A percentile compares a stretch with the other conserved stretches of the same genome.
phyloP scores from a whole-genome alignment of 1,140 invertebrate genomes.

The Neodiprion fabricii region DNA sequence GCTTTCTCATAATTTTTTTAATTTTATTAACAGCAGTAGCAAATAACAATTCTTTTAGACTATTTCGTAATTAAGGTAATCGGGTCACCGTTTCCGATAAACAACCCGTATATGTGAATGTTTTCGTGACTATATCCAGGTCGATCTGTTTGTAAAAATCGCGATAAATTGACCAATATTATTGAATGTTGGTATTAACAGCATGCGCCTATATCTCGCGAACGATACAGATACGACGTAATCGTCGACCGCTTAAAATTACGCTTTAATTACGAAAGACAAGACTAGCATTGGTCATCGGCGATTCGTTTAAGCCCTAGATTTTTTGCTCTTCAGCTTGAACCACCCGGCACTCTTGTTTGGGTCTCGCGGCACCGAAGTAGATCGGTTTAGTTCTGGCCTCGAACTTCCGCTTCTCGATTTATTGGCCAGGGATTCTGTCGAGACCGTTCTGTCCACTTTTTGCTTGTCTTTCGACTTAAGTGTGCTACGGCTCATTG shows the following conservation, averaged over 20 bases:
- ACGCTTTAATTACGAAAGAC: slow-evolving; percentile 55
- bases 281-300: slow-evolving; percentile 62
- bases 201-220: background rate
- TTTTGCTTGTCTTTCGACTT: slow-evolving; percentile 61
- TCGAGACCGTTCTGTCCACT: slow-evolving; percentile 65
- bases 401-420: slow-evolving; percentile 57
- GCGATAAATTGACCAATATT: slow-evolving; percentile 11
- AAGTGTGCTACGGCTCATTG: slow-evolving; percentile 60
- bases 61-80: slow-evolving; percentile 6
- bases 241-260: slow-evolving; percentile 30
- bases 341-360: slow-evolving; percentile 77
- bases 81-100: background rate
- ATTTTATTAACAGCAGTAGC: background rate
- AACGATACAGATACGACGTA: background rate
- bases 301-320: slow-evolving; percentile 56
- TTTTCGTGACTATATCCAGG: background rate
- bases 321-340: slow-evolving; percentile 70
- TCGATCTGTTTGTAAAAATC: background rate
- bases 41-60: background rate
- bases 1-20: background rate
- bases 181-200: background rate
- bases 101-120: background rate
- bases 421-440: slow-evolving; percentile 65
- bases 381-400: slow-evolving; percentile 62
- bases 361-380: slow-evolving; percentile 73